These are phyloP conservation scores for Hydrozoanthus tunicans DNA, from an alignment of 64 coral and sea anemone genomes.

Conservation along the genomic window DNA sequence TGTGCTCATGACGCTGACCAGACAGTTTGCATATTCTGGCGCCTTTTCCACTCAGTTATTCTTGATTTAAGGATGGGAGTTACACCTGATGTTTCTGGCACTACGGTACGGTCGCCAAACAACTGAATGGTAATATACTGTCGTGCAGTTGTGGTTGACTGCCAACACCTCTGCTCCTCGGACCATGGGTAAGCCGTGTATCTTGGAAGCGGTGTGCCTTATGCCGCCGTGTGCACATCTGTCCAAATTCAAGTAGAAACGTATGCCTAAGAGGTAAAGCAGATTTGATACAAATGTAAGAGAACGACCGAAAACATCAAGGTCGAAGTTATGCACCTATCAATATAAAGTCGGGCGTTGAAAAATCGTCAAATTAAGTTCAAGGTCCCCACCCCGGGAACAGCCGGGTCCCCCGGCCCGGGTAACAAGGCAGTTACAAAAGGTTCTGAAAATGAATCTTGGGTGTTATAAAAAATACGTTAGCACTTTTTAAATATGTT, in stretches of 20 bases:
- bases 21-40: not conserved
- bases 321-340: not conserved
- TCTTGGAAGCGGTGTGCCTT: conserved; percentile 50
- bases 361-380: no score
- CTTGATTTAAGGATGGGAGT: conserved; percentile 40
- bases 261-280: conserved; percentile 31
- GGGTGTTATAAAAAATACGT: no score
- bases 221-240: conserved; percentile 79
- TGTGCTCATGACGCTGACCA: no score
- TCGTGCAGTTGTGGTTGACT: conserved; percentile 81
- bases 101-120: conserved; percentile 58
- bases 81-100: conserved; percentile 66
- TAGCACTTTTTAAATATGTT: no score
- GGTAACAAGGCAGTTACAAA: no score
- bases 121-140: conserved; percentile 75
- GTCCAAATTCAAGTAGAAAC: conserved; percentile 82
- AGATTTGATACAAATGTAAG: not conserved
- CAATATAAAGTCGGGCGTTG: no score
- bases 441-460: no score
- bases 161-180: conserved; percentile 89
- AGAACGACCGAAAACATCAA: no score
- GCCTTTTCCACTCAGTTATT: not conserved
- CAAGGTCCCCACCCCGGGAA: no score
- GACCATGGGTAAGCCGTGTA: conserved; percentile 84
- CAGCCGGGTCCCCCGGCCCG: no score